phyloP scores from a whole-genome alignment of 2,797 vertebrate species.

The Centropyge bicolor region DNA sequence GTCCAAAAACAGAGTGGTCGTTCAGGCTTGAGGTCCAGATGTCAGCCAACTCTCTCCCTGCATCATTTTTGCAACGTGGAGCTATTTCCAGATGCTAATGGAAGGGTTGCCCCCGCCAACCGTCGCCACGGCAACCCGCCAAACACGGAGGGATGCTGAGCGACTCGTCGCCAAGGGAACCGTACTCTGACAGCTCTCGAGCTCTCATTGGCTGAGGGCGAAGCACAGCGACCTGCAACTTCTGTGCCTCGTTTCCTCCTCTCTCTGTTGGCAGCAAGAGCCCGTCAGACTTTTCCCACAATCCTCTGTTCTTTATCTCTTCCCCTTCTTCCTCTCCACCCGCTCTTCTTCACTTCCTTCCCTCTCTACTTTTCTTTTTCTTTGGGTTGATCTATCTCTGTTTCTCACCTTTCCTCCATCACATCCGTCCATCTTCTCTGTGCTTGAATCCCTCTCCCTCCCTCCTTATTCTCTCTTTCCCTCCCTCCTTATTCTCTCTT shows the following conservation, averaged over 20 bases:
- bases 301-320: background rate
- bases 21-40: too few species aligned
- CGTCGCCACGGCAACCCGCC: slow-evolving; percentile 58
- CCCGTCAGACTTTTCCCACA: too few species aligned
- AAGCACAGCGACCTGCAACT: slow-evolving; percentile 53
- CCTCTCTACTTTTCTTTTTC: too few species aligned
- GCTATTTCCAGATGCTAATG: slow-evolving; percentile 83
- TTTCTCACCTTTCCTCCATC: background rate
- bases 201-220: slow-evolving; percentile 61
- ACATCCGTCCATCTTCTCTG: background rate
- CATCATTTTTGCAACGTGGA: slow-evolving; percentile 50
- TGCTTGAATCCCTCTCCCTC: background rate
- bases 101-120: slow-evolving; percentile 74
- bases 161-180: slow-evolving; percentile 79
- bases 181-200: slow-evolving; percentile 54
- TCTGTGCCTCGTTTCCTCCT: background rate
- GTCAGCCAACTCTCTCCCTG: background rate
- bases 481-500: too few species aligned
- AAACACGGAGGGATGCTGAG: slow-evolving; percentile 75
- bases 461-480: background rate
- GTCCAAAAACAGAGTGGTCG: too few species aligned
- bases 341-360: too few species aligned
- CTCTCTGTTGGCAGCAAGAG: background rate
- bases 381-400: background rate
- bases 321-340: too few species aligned